Conservation (phyloP, 2,888 invertebrate genomes). For the Tinea pellionella region DNA sequence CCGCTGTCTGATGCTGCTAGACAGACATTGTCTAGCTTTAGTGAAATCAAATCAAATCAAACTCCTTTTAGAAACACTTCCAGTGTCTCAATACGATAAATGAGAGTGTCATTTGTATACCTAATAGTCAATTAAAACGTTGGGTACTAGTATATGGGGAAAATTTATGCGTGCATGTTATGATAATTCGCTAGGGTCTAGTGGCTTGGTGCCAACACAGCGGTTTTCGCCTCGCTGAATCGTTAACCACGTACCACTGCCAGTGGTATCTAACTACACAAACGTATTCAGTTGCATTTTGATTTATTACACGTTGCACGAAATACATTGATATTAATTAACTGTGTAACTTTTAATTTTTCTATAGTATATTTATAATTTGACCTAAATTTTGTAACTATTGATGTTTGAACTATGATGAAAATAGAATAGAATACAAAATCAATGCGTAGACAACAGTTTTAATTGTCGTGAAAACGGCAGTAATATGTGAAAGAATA, state of each 20-base stretch:
- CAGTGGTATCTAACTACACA: conserved; percentile 1
- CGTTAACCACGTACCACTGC: neutral
- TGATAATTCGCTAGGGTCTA: conserved; percentile 34
- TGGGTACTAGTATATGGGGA: neutral
- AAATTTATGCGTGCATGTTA: conserved; percentile 8
- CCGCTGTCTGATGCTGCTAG: too few species aligned
- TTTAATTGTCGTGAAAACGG: too few species aligned
- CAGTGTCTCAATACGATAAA: neutral
- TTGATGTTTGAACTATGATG: too few species aligned
- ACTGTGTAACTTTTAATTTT: neutral
- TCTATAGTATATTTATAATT: too few species aligned
- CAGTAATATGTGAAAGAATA: too few species aligned
- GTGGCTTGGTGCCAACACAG: conserved; percentile 49
- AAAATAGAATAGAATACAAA: too few species aligned
- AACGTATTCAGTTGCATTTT: neutral
- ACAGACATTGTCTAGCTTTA: too few species aligned
- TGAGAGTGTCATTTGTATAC: neutral
- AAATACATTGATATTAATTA: conserved; percentile 4
- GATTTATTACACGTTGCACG: conserved; percentile 5
- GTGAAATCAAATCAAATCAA: too few species aligned
- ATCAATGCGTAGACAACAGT: too few species aligned
- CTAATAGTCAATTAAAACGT: neutral
- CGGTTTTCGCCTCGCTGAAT: conserved; percentile 28
- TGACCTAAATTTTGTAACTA: too few species aligned
- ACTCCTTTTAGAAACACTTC: too few species aligned